Percentiles rank a stretch among this genome's conserved stretches.
phyloP scores from a whole-genome alignment of 2,113 vertebrate genomes.

The Eulacestoma nigropectus region DNA sequence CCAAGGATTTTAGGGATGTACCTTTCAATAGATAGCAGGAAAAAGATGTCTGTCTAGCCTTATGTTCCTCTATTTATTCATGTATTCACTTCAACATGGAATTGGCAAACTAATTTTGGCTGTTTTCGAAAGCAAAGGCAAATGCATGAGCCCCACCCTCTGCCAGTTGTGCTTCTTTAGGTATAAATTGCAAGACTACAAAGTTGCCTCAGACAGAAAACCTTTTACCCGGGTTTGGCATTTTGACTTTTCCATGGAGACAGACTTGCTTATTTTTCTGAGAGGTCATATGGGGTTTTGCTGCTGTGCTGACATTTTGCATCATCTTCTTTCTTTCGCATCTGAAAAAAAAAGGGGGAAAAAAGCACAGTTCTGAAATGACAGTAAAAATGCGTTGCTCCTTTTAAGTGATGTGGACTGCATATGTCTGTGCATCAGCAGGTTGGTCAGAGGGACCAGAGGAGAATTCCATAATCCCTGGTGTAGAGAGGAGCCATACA shows the following conservation, averaged over 20 bases:
- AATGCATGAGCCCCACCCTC: neutral
- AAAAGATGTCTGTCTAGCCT: neutral
- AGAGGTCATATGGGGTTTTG: neutral
- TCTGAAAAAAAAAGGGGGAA: neutral
- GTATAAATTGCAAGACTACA: neutral
- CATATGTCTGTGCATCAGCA: neutral
- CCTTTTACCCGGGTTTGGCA: neutral
- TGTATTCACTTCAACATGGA: neutral
- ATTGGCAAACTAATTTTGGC: neutral
- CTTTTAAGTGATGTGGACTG: neutral
- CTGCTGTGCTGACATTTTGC: neutral
- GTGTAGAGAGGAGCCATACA: neutral
- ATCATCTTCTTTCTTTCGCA: neutral
- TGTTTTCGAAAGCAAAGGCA: neutral
- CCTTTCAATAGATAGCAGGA: neutral
- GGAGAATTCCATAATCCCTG: neutral
- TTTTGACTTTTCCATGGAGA: neutral
- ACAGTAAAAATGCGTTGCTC: neutral
- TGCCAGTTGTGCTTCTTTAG: neutral
- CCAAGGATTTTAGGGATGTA: neutral
- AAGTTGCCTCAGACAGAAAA: neutral
- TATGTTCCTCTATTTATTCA: neutral
- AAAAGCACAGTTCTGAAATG: neutral
- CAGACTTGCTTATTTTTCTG: neutral
- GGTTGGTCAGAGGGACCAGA: neutral